These are phyloP conservation scores for Coelopa frigida DNA, from an alignment of 1,140 invertebrate genomes.

Conservation along the genomic window DNA sequence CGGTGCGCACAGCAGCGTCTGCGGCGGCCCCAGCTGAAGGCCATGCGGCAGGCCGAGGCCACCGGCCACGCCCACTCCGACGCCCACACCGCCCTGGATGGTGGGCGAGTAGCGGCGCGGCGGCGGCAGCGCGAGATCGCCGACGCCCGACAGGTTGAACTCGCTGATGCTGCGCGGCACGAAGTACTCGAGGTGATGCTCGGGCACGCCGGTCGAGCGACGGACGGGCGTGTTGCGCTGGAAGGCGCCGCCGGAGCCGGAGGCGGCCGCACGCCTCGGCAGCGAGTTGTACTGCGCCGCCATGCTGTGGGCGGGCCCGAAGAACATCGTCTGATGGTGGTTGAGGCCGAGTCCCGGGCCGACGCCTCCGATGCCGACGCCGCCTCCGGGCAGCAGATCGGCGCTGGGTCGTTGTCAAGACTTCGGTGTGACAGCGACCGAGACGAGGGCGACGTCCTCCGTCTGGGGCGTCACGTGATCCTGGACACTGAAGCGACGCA, in stretches of 20 bases:
- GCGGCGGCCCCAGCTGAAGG: slow-evolving; percentile 33
- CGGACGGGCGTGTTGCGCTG: slow-evolving; percentile 57
- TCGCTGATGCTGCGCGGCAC: slow-evolving; percentile 74
- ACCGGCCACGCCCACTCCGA: slow-evolving; percentile 17
- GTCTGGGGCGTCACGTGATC: slow-evolving; percentile 37
- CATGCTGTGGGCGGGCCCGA: slow-evolving; percentile 33
- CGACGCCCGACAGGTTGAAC: slow-evolving; percentile 62
- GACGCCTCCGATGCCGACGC: neutral
- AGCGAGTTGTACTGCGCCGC: slow-evolving; percentile 39
- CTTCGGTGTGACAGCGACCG: slow-evolving; percentile 40
- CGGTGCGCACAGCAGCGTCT: slow-evolving; percentile 33
- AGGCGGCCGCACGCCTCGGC: slow-evolving; percentile 23
- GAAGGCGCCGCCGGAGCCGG: slow-evolving; percentile 42
- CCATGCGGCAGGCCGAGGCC: slow-evolving; percentile 32
- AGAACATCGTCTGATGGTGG: slow-evolving; percentile 43
- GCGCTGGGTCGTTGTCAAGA: slow-evolving; percentile 43
- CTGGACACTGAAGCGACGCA: slow-evolving; percentile 52
- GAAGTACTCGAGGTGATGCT: slow-evolving; percentile 69
- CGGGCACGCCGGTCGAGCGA: slow-evolving; percentile 54
- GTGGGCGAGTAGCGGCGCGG: slow-evolving; percentile 40
- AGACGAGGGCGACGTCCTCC: slow-evolving; percentile 39
- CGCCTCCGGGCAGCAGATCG: slow-evolving; percentile 16
- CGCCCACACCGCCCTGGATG: slow-evolving; percentile 21
- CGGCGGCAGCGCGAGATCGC: slow-evolving; percentile 49
- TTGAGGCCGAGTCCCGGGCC: slow-evolving; percentile 14